Conservation (phyloP, 2,888 invertebrate species). For the Rhamnusium bicolor region DNA sequence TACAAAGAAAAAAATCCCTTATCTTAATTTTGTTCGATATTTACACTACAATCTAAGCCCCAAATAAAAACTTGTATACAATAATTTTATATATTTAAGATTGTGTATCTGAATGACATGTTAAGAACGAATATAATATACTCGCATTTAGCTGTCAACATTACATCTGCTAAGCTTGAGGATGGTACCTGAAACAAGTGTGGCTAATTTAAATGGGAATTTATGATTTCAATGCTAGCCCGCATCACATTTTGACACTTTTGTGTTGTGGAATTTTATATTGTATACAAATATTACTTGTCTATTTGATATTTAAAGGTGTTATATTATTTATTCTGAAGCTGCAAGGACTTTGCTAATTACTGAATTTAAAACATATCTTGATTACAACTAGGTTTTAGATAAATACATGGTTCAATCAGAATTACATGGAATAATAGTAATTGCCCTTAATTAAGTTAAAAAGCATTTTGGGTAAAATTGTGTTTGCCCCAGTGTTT, state of each 20-base stretch:
- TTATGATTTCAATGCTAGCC: constrained; percentile 52
- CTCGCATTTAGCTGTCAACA: constrained; percentile 63
- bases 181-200: constrained; percentile 67
- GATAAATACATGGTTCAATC: too few relatives aligned
- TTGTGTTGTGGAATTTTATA: constrained; percentile 59
- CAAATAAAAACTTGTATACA: constrained; percentile 65
- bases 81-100: constrained; percentile 67
- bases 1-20: constrained; percentile 48
- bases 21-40: constrained; percentile 59
- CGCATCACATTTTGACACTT: constrained; percentile 62
- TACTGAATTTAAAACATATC: too few relatives aligned
- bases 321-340: constrained; percentile 1
- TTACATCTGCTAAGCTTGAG: constrained; percentile 57
- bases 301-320: constrained; percentile 22
- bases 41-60: constrained; percentile 65
- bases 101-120: constrained; percentile 63
- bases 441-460: too few relatives aligned
- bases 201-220: constrained; percentile 66
- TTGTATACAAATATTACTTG: constrained; percentile 52
- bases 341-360: not conserved
- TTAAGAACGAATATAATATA: constrained; percentile 51
- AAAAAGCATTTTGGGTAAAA: too few relatives aligned
- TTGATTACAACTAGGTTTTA: too few relatives aligned
- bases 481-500: too few relatives aligned
- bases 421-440: too few relatives aligned